A percentile compares a stretch with the other conserved stretches of the same genome.
These are phyloP conservation scores for Hypotaenidia okinawae DNA, from an alignment of 2,797 vertebrate species.

Conservation along the genomic window DNA sequence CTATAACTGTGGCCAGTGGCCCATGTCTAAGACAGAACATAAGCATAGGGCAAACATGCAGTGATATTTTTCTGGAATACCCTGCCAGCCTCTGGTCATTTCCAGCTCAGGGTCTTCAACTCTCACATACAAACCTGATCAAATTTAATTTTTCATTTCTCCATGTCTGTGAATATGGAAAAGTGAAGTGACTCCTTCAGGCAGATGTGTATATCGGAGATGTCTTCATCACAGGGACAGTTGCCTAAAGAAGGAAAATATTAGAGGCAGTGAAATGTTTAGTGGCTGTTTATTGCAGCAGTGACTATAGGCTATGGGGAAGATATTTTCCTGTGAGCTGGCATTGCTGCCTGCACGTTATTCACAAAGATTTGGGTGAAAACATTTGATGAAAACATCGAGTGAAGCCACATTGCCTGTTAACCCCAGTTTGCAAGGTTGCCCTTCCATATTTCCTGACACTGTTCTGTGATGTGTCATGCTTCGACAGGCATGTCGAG, in stretches of 20 bases:
- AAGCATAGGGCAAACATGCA: neutral
- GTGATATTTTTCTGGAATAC: neutral
- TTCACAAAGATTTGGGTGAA: neutral
- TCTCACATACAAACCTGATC: neutral
- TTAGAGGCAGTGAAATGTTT: conserved; percentile 4
- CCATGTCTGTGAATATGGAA: neutral
- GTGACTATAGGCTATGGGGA: neutral
- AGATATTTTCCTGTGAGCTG: neutral
- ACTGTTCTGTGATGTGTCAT: neutral
- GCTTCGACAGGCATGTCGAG: neutral
- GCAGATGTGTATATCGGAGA: neutral
- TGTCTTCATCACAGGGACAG: neutral
- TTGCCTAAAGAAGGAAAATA: conserved; percentile 7
- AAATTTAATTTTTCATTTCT: conserved; percentile 33
- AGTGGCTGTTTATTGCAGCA: conserved; percentile 32
- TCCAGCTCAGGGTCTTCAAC: neutral
- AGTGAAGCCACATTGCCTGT: neutral
- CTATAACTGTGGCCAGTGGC: neutral
- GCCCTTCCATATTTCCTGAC: neutral
- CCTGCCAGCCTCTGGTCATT: neutral
- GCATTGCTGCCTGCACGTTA: neutral
- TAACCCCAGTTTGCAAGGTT: neutral
- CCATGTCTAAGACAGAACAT: neutral
- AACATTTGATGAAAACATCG: conserved; percentile 16
- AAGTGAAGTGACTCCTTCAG: conserved; percentile 12